Conservation (phyloP, 2,113 vertebrate genomes). For the Microcebus tavaratra region DNA sequence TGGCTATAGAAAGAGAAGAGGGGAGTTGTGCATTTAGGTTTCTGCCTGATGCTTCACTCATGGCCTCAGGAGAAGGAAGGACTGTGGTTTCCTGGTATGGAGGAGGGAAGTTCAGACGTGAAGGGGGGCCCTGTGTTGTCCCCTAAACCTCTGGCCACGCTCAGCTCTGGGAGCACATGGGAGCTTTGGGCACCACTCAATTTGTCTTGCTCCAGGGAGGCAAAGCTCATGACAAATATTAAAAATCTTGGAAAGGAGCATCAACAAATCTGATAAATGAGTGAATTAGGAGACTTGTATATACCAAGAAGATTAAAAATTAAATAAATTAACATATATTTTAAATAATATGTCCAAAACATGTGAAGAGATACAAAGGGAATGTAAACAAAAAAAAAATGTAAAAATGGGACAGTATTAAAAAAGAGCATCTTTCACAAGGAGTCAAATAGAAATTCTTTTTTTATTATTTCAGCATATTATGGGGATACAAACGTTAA, state of each 20-base stretch:
- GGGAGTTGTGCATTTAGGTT: background rate
- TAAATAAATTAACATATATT: background rate
- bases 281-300: background rate
- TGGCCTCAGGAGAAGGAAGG: background rate
- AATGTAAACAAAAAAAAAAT: background rate
- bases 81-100: background rate
- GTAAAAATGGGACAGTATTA: background rate
- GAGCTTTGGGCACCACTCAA: accelerated
- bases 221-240: background rate
- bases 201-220: background rate
- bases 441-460: background rate
- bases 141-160: accelerated
- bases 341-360: background rate
- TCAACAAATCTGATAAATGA: background rate
- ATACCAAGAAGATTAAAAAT: background rate
- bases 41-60: background rate
- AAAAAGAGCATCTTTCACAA: background rate
- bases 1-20: background rate
- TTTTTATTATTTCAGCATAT: no score
- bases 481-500: no score
- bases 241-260: background rate
- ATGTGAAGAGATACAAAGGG: background rate
- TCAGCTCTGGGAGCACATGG: background rate
- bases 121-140: no score
- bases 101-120: background rate